phyloP scores from a whole-genome alignment of 2,888 invertebrate species.

The Rhogogaster chlorosoma region DNA sequence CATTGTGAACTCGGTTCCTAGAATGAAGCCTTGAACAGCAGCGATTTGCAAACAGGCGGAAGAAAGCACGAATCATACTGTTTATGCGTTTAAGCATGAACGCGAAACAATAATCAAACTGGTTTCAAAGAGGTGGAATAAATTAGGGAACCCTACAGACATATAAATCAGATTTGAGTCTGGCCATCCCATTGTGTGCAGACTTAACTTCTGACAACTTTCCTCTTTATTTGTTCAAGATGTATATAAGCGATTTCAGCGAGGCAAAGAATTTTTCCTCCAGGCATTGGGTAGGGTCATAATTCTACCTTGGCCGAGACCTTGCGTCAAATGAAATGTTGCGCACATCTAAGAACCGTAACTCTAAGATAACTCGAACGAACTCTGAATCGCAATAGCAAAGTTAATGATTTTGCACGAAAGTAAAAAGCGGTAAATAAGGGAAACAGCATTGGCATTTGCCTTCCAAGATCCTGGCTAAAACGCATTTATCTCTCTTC shows the following conservation, averaged over 20 bases:
- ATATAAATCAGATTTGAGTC: conserved; percentile 2
- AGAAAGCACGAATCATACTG: neutral
- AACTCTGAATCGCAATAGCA: neutral
- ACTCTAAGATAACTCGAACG: neutral
- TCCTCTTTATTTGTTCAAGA: neutral
- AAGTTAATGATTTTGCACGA: neutral
- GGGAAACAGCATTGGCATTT: neutral
- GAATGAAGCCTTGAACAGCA: neutral
- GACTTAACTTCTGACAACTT: neutral
- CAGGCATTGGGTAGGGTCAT: neutral
- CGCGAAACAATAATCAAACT: conserved; percentile 21
- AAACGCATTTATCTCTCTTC: neutral
- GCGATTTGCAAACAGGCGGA: neutral
- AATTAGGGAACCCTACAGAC: conserved; percentile 3
- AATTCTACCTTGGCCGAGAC: neutral
- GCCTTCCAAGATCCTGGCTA: neutral
- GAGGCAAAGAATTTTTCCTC: neutral
- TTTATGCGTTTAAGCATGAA: neutral
- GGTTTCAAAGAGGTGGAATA: conserved; percentile 15
- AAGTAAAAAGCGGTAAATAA: neutral
- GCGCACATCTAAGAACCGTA: neutral
- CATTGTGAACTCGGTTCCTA: neutral
- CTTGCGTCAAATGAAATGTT: neutral
- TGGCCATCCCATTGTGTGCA: neutral
- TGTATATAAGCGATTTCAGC: neutral